phyloP scores from a whole-genome alignment of 2,888 invertebrate genomes.

The Crossocerus cetratus region DNA sequence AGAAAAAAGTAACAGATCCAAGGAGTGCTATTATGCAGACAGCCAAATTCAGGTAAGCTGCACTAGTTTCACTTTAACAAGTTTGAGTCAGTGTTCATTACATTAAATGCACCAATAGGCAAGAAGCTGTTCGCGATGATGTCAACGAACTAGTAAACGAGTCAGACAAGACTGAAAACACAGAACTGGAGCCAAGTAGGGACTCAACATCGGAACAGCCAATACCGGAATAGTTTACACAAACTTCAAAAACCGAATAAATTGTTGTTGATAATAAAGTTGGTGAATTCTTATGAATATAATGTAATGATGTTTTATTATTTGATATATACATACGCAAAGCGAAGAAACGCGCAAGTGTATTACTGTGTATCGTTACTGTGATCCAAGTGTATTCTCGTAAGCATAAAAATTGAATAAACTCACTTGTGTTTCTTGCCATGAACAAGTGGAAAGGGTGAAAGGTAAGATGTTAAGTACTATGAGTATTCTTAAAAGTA shows the following conservation, averaged over 20 bases:
- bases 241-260: conserved; percentile 53
- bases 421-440: neutral
- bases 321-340: conserved; percentile 30
- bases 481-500: conserved; percentile 14
- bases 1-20: conserved; percentile 82
- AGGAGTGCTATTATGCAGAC: conserved; percentile 84
- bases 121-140: too few species aligned
- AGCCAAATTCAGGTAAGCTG: conserved; percentile 81
- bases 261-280: conserved; percentile 16
- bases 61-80: too few species aligned
- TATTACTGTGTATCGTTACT: conserved; percentile 22
- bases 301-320: conserved; percentile 32
- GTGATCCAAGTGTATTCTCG: conserved; percentile 28
- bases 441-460: too few species aligned
- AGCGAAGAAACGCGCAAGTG: conserved; percentile 11
- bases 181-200: conserved; percentile 21
- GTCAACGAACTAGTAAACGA: neutral
- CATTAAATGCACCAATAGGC: too few species aligned
- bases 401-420: conserved; percentile 18
- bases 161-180: neutral
- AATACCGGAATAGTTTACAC: conserved; percentile 65
- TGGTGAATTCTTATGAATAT: conserved; percentile 16
- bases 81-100: too few species aligned
- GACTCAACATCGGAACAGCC: conserved; percentile 28
- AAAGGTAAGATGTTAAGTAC: neutral